These are phyloP conservation scores for Cyclargus thomasi DNA, from an alignment of 1,140 invertebrate species.

Conservation along the genomic window DNA sequence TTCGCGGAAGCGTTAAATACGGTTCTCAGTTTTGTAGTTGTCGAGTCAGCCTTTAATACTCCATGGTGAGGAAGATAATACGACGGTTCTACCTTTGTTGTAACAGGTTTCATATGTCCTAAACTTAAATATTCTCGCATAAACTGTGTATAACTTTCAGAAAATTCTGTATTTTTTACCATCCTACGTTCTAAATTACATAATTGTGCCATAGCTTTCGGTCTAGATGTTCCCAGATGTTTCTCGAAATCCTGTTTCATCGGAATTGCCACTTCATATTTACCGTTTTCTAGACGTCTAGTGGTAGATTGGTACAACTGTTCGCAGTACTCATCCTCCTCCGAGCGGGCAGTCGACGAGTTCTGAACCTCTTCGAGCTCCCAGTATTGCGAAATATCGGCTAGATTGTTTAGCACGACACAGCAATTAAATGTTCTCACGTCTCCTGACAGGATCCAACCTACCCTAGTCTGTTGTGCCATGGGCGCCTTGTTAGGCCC, in stretches of 20 bases:
- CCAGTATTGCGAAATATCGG: slow-evolving; percentile 34
- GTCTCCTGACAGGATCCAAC: slow-evolving; percentile 40
- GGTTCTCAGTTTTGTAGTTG: slow-evolving; percentile 16
- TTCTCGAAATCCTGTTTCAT: slow-evolving; percentile 22
- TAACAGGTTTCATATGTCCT: slow-evolving; percentile 15
- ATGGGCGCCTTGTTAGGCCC: slow-evolving; percentile 23
- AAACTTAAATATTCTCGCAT: slow-evolving; percentile 13
- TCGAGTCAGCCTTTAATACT: slow-evolving; percentile 8
- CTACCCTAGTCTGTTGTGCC: slow-evolving; percentile 39
- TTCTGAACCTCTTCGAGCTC: slow-evolving; percentile 35
- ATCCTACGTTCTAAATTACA: slow-evolving; percentile 27
- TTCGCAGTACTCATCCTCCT: slow-evolving; percentile 17
- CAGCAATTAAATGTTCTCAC: slow-evolving; percentile 27
- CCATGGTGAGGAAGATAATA: slow-evolving; percentile 6
- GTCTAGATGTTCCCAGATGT: slow-evolving; percentile 24
- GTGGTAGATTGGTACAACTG: slow-evolving; percentile 12
- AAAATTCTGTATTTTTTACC: not conserved
- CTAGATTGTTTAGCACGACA: slow-evolving; percentile 23
- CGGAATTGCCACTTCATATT: slow-evolving; percentile 22
- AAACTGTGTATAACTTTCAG: too few relatives aligned
- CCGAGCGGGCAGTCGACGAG: not conserved
- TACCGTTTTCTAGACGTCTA: not conserved
- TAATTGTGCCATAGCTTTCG: slow-evolving; percentile 28
- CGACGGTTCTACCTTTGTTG: slow-evolving; percentile 12
- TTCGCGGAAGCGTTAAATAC: slow-evolving; percentile 14